Base-by-base conservation (phyloP, 2,888 invertebrate species). In the Aspidiotus rigidus region DNA sequence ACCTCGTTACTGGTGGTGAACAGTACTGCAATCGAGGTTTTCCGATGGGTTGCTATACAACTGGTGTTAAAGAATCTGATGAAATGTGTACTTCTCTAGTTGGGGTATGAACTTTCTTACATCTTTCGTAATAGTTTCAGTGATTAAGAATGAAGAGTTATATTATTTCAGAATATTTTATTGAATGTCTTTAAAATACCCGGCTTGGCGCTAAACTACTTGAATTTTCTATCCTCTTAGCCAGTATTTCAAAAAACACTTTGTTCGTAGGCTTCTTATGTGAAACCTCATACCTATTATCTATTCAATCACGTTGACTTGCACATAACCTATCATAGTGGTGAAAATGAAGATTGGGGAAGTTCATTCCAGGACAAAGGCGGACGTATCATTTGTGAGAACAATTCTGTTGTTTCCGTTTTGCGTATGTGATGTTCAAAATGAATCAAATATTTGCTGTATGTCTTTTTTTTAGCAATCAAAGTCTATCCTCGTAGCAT, bases 231-330 rank as follows among this genome's bases (percentile, higher is more conserved):
- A 28, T 28, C 28, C 5, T 28, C 1, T 28, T 28, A 28, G 28
- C 28, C 28, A 28, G 5, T 28, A 28, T 28, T 28, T 28, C 28
- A 28, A 28, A 9, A n/a, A 69, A 15, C 49, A 55, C 16, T 42
- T 56, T 69, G 60, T 28, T 49, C 53, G 0, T 17, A 67, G 67
- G 53, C 16, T 40, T 79, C 11, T 78, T 79, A n/a, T 75, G 76
- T 55, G 77, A 67, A 64, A 10, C 70, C 71, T 49, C 88, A 91
- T 74, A 86, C 87, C 0, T 95, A 90, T 78, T 99, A 93, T 78
- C 81, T 97, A 61, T 97, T 94, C 80, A 99, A 99, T 81, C 98
- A 99, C 79, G 93, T 99, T 56, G 95, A 98, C 79, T 81, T 99
- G 72, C 85, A 84, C 72, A 89, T 99, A 73, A 91, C 90, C 1